Evolutionary conservation across 2,797 vertebrate genomes (phyloP), one percentile per base, ranked within the genome.

Genomic region (Trichosurus vulpecula): DNA sequence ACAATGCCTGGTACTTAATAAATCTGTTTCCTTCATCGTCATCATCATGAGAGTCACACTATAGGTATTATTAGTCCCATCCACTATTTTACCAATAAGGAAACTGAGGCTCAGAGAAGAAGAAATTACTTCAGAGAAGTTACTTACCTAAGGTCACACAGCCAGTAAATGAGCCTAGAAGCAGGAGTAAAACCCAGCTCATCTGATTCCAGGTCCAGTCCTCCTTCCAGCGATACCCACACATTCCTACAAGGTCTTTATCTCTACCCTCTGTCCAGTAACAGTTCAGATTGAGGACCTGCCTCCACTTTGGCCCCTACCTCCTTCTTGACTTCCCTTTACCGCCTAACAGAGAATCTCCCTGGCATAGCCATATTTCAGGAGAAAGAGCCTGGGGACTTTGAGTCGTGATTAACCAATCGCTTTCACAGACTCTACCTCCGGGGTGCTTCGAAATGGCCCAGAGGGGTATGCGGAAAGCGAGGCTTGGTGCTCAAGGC

Each of bases 81-180:
- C 22, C 41, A 51, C 35, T 9, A 41, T 0, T 9, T 9, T 12
- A 22, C n/a, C n/a, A 12, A 54, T 0, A 3, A 13, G 51, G 91
- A 81, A 87, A 53, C 51, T 2, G 47, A 96, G 89, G 54, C 47
- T 6, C 8, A 2, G 74, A 19, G 92, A 6, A 0, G 35, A n/a
- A n/a, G n/a, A n/a, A n/a, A n/a, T n/a, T n/a, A n/a, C n/a, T n/a
- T n/a, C n/a, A n/a, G n/a, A n/a, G n/a, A 30, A 52, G 41, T 54
- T 1, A 57, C 41, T 5, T 11, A 35, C 9, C 14, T n/a, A 51
- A n/a, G 0, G 11, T 47, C 56, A 35, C n/a, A 30, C 2, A 19
- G 47, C 53, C 27, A 1, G 66, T 0, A 3, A 0, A 12, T 52
- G 22, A 19, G 51, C 19, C 92, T 91, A 16, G 2, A 3, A 54